These are phyloP conservation scores for Fragum sueziense DNA, from an alignment of 2,888 invertebrate species.

Conservation along the genomic window DNA sequence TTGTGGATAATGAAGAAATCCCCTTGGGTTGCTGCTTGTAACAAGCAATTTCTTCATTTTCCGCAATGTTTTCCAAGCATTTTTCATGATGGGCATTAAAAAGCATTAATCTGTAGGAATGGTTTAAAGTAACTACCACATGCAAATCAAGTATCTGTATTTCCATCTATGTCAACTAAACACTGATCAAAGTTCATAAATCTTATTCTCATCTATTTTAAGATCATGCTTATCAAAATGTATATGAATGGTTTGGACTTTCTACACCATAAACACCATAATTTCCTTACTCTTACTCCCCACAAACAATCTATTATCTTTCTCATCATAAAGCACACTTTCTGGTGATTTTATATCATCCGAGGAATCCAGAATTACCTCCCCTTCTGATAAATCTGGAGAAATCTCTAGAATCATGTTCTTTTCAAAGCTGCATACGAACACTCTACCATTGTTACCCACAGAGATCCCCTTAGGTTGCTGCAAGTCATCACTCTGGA, in stretches of 20 bases:
- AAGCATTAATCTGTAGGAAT: too few relatives aligned
- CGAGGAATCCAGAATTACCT: neutral
- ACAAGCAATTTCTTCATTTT: too few relatives aligned
- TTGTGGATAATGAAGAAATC: too few relatives aligned
- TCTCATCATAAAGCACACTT: neutral
- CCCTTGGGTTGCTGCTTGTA: too few relatives aligned
- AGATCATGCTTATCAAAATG: neutral
- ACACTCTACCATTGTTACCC: neutral
- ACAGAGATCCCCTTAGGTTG: neutral
- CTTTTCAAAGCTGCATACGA: neutral
- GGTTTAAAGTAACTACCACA: too few relatives aligned
- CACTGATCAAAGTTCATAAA: too few relatives aligned
- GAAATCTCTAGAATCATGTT: neutral
- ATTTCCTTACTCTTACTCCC: neutral
- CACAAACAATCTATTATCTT: neutral
- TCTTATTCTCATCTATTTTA: neutral
- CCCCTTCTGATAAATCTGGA: neutral
- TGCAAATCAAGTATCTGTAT: too few relatives aligned
- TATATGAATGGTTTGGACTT: neutral
- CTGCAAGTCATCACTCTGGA: neutral
- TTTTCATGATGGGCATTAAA: too few relatives aligned
- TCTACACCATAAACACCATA: neutral
- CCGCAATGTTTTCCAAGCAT: too few relatives aligned
- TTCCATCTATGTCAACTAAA: too few relatives aligned
- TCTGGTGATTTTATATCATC: neutral